phyloP scores from a whole-genome alignment of 2,888 invertebrate species.

The Lottia scabra region DNA sequence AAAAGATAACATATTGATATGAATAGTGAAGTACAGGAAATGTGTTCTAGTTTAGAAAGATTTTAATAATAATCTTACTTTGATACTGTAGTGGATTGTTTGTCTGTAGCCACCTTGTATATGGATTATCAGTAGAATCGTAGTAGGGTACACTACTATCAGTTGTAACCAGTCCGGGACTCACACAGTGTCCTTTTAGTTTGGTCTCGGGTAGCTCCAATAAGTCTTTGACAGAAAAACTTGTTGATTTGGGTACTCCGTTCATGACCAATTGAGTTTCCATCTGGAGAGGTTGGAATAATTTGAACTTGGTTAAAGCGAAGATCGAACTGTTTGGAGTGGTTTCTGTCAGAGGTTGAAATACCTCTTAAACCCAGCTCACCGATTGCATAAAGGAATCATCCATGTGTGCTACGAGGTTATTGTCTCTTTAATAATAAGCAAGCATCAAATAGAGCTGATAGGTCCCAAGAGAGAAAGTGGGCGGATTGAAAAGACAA shows the following conservation, averaged over 20 bases:
- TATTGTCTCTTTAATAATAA: neutral
- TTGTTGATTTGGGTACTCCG: conserved; percentile 79
- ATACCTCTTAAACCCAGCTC: neutral
- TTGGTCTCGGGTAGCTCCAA: conserved; percentile 81
- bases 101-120: conserved; percentile 71
- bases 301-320: neutral
- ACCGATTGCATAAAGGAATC: conserved; percentile 4
- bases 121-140: conserved; percentile 69
- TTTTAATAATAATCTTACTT: conserved; percentile 45
- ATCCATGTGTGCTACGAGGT: conserved; percentile 1
- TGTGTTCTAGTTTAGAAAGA: too few species aligned
- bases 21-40: too few species aligned
- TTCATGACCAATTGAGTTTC: conserved; percentile 74
- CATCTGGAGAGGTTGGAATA: conserved; percentile 37
- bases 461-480: neutral
- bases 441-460: neutral
- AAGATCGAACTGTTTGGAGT: conserved; percentile 3
- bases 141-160: conserved; percentile 41
- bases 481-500: neutral
- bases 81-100: conserved; percentile 61
- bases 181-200: conserved; percentile 33
- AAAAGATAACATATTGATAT: too few species aligned
- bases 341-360: conserved; percentile 2
- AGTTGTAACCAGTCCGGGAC: conserved; percentile 33
- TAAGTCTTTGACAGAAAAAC: conserved; percentile 94